A percentile compares a stretch with the other conserved stretches of the same genome.
Conservation (phyloP, 1,140 invertebrate genomes). For the Hydropsyche tenuis region DNA sequence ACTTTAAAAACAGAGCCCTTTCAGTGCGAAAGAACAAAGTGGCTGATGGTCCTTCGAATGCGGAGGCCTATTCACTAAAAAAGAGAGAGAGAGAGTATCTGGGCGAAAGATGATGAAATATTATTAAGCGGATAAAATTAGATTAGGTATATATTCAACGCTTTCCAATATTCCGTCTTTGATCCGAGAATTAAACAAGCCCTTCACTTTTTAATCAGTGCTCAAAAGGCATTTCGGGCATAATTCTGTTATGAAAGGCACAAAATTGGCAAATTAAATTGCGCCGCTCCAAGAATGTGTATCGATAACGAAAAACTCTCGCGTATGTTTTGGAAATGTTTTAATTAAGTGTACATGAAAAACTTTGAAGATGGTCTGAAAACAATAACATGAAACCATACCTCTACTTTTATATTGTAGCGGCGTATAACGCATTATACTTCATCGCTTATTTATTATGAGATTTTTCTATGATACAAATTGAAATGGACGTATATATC, state of each 20-base stretch:
- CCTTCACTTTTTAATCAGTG: conserved; percentile 32
- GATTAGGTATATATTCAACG: conserved; percentile 6
- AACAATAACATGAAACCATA: no score
- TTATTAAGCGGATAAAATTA: conserved; percentile 28
- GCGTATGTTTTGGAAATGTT: no score
- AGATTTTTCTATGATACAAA: no score
- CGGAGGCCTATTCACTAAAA: not conserved
- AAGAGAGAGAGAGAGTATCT: no score
- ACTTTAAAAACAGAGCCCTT: not conserved
- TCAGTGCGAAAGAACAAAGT: not conserved
- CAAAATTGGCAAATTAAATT: conserved; percentile 3
- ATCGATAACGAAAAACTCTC: no score
- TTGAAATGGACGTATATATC: no score
- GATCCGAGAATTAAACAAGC: conserved; percentile 32
- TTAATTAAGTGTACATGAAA: no score
- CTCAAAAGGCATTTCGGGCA: conserved; percentile 34
- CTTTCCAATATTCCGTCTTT: conserved; percentile 23
- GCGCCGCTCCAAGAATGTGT: no score
- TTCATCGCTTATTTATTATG: no score
- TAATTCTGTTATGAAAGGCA: conserved; percentile 29
- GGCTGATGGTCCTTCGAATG: not conserved
- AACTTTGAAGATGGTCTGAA: no score
- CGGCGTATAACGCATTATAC: no score
- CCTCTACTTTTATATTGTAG: no score
- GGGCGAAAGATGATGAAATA: conserved; percentile 20